Percentiles rank a stretch among this genome's conserved stretches.
phyloP scores from a whole-genome alignment of 2,797 vertebrate genomes.

The Pagetopsis macropterus region DNA sequence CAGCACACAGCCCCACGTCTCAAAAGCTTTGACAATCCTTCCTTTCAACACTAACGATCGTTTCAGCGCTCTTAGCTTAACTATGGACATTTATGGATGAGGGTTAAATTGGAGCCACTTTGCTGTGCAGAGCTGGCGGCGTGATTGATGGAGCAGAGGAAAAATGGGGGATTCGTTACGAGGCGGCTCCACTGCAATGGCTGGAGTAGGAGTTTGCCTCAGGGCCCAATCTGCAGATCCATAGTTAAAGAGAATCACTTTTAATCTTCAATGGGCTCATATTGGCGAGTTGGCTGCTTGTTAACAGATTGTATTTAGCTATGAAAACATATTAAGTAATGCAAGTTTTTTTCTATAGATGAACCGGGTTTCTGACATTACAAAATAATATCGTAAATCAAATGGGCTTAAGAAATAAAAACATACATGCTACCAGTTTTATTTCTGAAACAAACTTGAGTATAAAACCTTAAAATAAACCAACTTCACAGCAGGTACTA shows the following conservation, averaged over 20 bases:
- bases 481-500: constrained; percentile 10
- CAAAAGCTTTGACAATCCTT: constrained; percentile 34
- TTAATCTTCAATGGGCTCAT: constrained; percentile 19
- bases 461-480: constrained; percentile 12
- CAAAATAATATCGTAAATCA: constrained; percentile 11
- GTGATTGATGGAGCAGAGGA: constrained; percentile 66
- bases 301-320: constrained; percentile 21
- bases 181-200: constrained; percentile 50
- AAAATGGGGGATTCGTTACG: constrained; percentile 59
- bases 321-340: background rate
- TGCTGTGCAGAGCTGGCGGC: constrained; percentile 34
- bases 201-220: constrained; percentile 40
- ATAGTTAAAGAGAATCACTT: constrained; percentile 55
- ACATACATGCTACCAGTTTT: background rate
- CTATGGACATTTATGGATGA: constrained; percentile 70
- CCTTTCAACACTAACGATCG: constrained; percentile 39
- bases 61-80: constrained; percentile 53
- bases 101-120: constrained; percentile 66
- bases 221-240: constrained; percentile 36
- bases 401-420: constrained; percentile 11
- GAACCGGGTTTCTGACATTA: background rate
- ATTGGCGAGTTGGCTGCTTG: background rate
- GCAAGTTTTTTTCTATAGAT: background rate
- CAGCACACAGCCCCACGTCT: constrained; percentile 18
- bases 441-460: constrained; percentile 14